Evolutionary conservation across 2,888 invertebrate species (phyloP).

Genomic region (Parnassius orleans): DNA sequence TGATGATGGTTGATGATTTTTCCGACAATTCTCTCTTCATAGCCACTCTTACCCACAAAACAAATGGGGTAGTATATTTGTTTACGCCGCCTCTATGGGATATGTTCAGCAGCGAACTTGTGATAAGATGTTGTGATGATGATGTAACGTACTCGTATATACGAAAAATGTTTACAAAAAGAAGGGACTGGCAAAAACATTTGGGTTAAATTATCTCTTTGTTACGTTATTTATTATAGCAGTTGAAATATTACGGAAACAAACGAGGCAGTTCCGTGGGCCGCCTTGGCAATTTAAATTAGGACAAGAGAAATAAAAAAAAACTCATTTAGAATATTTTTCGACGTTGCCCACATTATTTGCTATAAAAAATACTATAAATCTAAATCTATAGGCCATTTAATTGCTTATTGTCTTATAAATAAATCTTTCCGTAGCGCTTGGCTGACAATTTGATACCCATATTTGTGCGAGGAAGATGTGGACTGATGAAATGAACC

Average conservation of each 20-base stretch:
- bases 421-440: neutral
- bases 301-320: slow-evolving; percentile 19
- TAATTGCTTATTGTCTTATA: neutral
- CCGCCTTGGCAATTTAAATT: slow-evolving; percentile 20
- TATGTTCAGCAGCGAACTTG: no score
- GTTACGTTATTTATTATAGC: slow-evolving; percentile 14
- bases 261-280: slow-evolving; percentile 7
- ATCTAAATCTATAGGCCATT: slow-evolving; percentile 5
- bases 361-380: slow-evolving; percentile 13
- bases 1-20: no score
- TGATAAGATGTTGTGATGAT: no score
- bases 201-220: slow-evolving; percentile 7
- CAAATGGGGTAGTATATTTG: no score
- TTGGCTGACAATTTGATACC: neutral
- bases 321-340: slow-evolving; percentile 13
- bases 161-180: no score
- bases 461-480: neutral
- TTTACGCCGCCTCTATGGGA: no score
- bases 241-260: slow-evolving; percentile 21
- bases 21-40: no score
- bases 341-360: slow-evolving; percentile 5
- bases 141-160: no score
- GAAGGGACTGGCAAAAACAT: no score
- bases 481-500: no score
- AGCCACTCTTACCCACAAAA: no score